phyloP scores from a whole-genome alignment of 1,140 invertebrate species.

The Eriocheir sinensis region DNA sequence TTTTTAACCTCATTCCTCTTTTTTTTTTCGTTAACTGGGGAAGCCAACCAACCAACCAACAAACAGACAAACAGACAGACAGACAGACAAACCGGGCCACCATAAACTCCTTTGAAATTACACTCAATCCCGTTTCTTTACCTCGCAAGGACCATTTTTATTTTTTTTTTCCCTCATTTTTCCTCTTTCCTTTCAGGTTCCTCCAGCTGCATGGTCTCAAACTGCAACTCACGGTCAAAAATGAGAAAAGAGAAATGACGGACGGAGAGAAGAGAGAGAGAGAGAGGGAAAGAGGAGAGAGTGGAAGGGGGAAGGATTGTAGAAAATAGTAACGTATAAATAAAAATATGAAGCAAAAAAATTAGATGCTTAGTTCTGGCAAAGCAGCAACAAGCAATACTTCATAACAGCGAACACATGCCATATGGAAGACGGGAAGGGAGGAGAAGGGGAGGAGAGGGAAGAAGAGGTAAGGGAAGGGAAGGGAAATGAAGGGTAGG shows the following conservation, averaged over 20 bases:
- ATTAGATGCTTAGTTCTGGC: neutral
- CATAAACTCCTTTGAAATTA: neutral
- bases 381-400: too few relatives aligned
- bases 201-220: neutral
- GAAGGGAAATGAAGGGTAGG: slow-evolving; percentile 35
- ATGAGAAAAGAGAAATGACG: neutral
- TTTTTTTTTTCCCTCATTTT: too few relatives aligned
- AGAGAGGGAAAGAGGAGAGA: too few relatives aligned
- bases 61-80: too few relatives aligned
- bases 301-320: too few relatives aligned
- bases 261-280: neutral
- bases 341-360: neutral
- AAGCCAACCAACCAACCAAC: too few relatives aligned
- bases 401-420: neutral
- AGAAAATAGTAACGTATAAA: too few relatives aligned
- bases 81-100: too few relatives aligned
- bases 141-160: slow-evolving; percentile 13
- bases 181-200: too few relatives aligned
- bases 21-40: neutral
- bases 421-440: neutral
- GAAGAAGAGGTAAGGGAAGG: neutral
- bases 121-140: neutral
- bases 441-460: neutral
- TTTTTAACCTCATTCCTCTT: neutral
- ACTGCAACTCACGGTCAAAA: neutral